Base-by-base conservation (phyloP, 1,140 invertebrate species). In the Oncopodura yosiiana region DNA sequence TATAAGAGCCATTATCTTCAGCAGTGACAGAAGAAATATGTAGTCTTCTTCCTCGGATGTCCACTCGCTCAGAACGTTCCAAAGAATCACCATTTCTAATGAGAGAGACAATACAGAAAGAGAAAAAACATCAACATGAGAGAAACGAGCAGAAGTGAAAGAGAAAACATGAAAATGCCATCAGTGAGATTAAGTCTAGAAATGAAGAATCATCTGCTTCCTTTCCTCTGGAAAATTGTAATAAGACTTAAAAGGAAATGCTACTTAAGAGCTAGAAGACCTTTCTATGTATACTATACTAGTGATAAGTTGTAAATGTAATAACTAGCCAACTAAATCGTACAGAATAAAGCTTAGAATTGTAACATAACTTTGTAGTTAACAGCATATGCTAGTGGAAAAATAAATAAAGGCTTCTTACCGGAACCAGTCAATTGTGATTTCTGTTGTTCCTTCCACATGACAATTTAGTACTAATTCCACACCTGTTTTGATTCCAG, bases 391-490 rank as follows among this genome's bases (percentile, higher is more conserved):
- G n/a, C n/a, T n/a, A n/a, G n/a, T n/a, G n/a, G n/a, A n/a, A n/a
- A n/a, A n/a, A n/a, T n/a, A n/a, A n/a, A n/a, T n/a, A n/a, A n/a
- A n/a, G n/a, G n/a, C n/a, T 11, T 65, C 71, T 68, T 67, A 79
- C 79, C 76, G 77, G 71, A 82, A 86, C 84, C 84, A 88, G 66
- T 84, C 77, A 64, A 81, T 79, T 58, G 75, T 71, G 38, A 86
- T 77, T 50, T 83, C 80, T 19, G 81, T 80, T 59, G 79, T 82
- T 21, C 83, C 84, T 32, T 84, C 80, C 48, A 82, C 78, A 61
- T 81, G 78, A 71, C 85, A 88, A 60, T 79, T 77, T 29, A 88
- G 73, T 43, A 79, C 73, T 45, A 87, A 71, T 60, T 86, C 79
- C 46, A 65, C 71, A 48, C 79, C 80, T 52, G 69, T 65, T 46